Percentiles rank a stretch among this genome's conserved stretches.
Conservation (phyloP, 2,888 invertebrate species). For the Ectemnius continuus region DNA sequence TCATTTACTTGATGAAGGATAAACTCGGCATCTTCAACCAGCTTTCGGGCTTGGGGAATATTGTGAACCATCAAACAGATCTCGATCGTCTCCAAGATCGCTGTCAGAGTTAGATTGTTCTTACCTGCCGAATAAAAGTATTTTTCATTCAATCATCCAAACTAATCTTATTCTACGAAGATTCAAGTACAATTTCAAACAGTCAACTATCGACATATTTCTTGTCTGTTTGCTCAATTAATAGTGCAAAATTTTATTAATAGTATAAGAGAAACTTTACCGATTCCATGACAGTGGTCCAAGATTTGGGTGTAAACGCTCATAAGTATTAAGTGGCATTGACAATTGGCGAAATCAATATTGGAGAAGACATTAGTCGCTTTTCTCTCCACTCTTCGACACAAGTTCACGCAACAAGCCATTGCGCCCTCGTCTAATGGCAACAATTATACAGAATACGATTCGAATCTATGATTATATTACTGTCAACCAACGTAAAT, state of each 20-base stretch:
- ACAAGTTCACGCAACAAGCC: constrained; percentile 30
- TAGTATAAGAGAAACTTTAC: constrained; percentile 68
- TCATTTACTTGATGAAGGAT: constrained; percentile 61
- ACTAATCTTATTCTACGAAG: neutral
- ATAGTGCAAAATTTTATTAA: too few species aligned
- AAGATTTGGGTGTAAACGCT: constrained; percentile 81
- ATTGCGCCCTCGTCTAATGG: neutral
- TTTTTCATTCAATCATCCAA: too few species aligned
- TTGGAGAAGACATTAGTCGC: constrained; percentile 79
- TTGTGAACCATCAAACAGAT: constrained; percentile 81
- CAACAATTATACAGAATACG: neutral
- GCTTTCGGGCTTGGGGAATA: constrained; percentile 80
- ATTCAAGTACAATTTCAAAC: too few species aligned
- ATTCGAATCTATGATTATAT: neutral
- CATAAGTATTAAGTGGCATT: constrained; percentile 81
- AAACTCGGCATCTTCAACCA: constrained; percentile 79
- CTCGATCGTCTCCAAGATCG: constrained; percentile 81
- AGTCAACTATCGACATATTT: too few species aligned
- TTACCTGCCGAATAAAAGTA: constrained; percentile 71
- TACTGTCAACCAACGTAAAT: neutral
- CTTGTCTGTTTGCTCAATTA: too few species aligned
- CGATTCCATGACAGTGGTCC: constrained; percentile 82
- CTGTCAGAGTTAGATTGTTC: constrained; percentile 79
- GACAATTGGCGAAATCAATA: constrained; percentile 80
- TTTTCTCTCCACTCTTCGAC: constrained; percentile 32